Evolutionary conservation across 2,113 vertebrate species (phyloP), one percentile per base, ranked within the genome.

Genomic region (Caloenas nicobarica): DNA sequence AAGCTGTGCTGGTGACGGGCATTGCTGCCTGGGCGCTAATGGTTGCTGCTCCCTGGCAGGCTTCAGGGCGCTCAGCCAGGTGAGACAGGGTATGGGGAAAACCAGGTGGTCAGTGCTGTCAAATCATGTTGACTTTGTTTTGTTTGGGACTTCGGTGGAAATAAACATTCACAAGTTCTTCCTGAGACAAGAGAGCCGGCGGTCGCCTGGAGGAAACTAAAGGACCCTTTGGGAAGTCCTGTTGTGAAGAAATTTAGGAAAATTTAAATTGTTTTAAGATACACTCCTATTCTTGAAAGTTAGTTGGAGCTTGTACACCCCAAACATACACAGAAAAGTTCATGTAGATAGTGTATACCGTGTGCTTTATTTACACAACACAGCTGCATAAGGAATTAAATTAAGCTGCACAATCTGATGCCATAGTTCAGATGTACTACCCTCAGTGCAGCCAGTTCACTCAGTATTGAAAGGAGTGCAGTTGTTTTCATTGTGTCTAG

Each of bases 321-420:
- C 14, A 29, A 85, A 5, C 13, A 68, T 31, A 14, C 0, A 4
- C 4, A 33, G 11, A 7, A 14, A 51, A 19, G 17, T 54, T 74
- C 3, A 6, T 0, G 11, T 34, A 31, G 36, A 2, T 3, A 1
- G 29, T 7, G 16, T 31, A 2, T 50, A 13, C 2, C 18, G 16
- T 14, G 29, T 5, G 7, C n/a, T 77, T 86, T 22, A 16, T 24
- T 36, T 68, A 18, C 26, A 13, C 21, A 33, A 21, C n/a, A 4
- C 21, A 23, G 69, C 25, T 58, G 19, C 11, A 1, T 31, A 8
- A 68, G 23, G 33, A 36, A 33, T 25, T 16, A 16, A 54, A 25
- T 9, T 0, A 46, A 80, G 38, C 13, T 14, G 28, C 58, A 21
- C 17, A n/a, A 3, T 7, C 6, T 42, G 10, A 6, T 71, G 46